Conservation (phyloP, 2,888 invertebrate genomes). For the Noctua fimbriata region DNA sequence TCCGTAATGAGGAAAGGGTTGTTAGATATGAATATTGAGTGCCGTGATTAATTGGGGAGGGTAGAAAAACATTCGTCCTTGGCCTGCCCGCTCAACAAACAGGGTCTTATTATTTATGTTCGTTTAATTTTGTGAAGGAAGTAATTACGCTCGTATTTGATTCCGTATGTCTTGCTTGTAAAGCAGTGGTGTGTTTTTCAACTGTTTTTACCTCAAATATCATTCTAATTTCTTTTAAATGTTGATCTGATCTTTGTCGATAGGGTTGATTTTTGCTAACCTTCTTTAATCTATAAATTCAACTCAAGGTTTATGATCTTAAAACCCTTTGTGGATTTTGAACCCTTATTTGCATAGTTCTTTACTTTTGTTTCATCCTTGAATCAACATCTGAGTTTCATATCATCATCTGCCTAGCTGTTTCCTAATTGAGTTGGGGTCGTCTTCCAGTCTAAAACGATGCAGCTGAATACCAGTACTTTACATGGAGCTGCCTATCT, state of each 20-base stretch:
- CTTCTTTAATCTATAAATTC: neutral
- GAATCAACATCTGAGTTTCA: conserved; percentile 9
- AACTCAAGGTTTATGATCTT: neutral
- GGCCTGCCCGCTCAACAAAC: conserved; percentile 37
- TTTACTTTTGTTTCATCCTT: conserved; percentile 25
- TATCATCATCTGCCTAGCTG: neutral
- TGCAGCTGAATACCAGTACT: neutral
- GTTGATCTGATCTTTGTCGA: neutral
- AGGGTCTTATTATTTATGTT: conserved; percentile 13
- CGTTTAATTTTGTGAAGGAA: conserved; percentile 31
- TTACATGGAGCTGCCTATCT: neutral
- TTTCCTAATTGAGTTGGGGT: neutral
- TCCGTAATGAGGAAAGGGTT: conserved; percentile 43
- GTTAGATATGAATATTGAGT: conserved; percentile 42
- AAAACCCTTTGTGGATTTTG: conserved; percentile 6
- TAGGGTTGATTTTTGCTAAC: neutral
- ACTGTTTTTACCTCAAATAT: neutral
- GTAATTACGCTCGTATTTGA: conserved; percentile 19
- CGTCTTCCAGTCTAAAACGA: neutral
- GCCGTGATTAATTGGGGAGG: conserved; percentile 40
- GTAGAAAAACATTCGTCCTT: conserved; percentile 38
- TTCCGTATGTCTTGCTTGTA: conserved; percentile 6
- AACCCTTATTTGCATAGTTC: neutral
- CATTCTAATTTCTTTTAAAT: neutral
- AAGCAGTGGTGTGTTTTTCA: neutral